Base-by-base conservation (phyloP, 1,140 invertebrate species). In the Papilio polyxenes region DNA sequence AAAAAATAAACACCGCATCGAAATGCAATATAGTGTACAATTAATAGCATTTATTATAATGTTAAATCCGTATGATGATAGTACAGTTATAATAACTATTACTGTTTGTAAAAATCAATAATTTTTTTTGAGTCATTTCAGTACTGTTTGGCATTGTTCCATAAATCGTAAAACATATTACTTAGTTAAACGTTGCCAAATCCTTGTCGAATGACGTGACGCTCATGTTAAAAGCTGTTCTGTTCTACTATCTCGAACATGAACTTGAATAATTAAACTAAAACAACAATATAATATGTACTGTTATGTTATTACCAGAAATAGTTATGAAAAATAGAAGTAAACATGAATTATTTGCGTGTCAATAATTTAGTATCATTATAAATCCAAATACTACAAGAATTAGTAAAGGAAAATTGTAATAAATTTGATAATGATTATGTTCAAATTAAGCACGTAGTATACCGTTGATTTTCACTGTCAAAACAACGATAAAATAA, bases 91-190 rank as follows among this genome's bases (percentile, higher is more conserved):
- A 53, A 44, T 53, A 53, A 53, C 51, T 15, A 15, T 17, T 0
- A 17, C 17, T 53, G 6, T 72, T 13, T 37, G 65, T 40, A 72
- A 72, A 37, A 40, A 72, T 72, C 65, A 15, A 72, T 72, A 72
- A 72, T 13, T 72, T 40, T 5, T 72, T 37, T 72, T 23, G 13
- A 40, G 31, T 72, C 31, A 37, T 72, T 72, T 72, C 15, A 23
- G 37, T 13, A 15, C 17, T 23, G 23, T 8, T 72, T 72, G 65
- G 65, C 65, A 4, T 72, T 72, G 65, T 72, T 72, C 65, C 65
- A 72, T 72, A 23, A 72, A 72, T 72, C 65, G 65, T 72, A 40
- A 69, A 37, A 72, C 65, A 40, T 65, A 65, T 40, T 72, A 72
- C 13, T 72, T 72, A 72, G 23, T 72, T 72, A 15, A 72, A 37